Percentiles rank a stretch among this genome's conserved stretches.
Evolutionary conservation across 1,140 invertebrate species (phyloP).

Genomic region (Papilio xuthus): DNA sequence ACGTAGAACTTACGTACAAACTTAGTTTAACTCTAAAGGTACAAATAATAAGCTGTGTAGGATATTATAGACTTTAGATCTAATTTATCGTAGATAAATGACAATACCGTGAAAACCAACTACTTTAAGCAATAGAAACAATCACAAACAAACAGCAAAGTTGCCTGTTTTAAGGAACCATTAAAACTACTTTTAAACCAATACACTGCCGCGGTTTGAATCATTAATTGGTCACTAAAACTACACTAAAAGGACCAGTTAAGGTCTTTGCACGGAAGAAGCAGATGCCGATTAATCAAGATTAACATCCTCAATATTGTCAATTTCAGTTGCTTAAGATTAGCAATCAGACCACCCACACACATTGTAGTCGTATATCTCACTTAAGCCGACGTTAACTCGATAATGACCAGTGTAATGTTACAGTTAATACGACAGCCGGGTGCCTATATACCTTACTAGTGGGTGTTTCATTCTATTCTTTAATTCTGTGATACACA

Average conservation of each 20-base stretch:
- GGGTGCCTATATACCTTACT: neutral
- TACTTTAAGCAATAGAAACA: no score
- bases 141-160: no score
- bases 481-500: neutral
- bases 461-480: neutral
- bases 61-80: no score
- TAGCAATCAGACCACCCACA: slow-evolving; percentile 1
- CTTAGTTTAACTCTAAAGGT: neutral
- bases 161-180: no score
- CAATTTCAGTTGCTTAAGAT: neutral
- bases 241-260: neutral
- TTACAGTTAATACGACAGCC: neutral
- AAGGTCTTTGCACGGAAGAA: neutral
- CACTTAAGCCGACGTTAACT: neutral
- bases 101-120: no score
- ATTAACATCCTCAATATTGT: neutral
- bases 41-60: neutral
- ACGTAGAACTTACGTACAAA: neutral
- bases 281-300: neutral
- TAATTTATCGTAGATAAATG: no score
- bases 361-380: neutral
- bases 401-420: neutral
- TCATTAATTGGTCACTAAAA: no score
- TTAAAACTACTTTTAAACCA: no score
- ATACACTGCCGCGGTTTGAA: no score